Conservation (phyloP, 2,888 invertebrate genomes). For the Baccha elongata region DNA sequence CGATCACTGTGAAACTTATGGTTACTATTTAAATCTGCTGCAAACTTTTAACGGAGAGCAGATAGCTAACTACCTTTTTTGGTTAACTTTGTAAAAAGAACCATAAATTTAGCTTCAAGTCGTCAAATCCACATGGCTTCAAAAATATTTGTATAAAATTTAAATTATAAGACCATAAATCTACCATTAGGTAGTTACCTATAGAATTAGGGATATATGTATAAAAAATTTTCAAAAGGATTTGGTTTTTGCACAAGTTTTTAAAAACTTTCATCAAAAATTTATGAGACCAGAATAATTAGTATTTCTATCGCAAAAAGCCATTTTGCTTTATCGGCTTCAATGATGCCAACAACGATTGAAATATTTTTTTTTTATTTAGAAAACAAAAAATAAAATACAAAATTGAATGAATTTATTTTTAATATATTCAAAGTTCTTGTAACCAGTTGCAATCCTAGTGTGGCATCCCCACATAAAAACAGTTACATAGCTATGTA, state of each 20-base stretch:
- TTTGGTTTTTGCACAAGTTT: constrained; percentile 1
- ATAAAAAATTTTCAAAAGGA: not conserved
- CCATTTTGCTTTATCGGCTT: constrained; percentile 25
- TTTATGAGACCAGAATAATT: constrained; percentile 22
- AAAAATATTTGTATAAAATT: too few species aligned
- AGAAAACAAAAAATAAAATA: not conserved
- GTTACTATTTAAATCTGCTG: too few species aligned
- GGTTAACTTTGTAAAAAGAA: too few species aligned
- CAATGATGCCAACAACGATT: constrained; percentile 14
- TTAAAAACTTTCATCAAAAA: constrained; percentile 20
- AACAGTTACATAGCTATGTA: constrained; percentile 5
- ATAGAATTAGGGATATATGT: too few species aligned
- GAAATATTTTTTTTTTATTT: constrained; percentile 11
- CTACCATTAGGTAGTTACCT: too few species aligned
- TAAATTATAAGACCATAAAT: too few species aligned
- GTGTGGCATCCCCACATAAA: too few species aligned
- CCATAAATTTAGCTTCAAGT: too few species aligned
- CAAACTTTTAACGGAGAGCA: too few species aligned
- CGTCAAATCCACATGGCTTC: too few species aligned
- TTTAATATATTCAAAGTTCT: constrained; percentile 37
- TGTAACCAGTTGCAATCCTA: constrained; percentile 26
- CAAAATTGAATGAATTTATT: constrained; percentile 20
- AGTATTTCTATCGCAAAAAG: constrained; percentile 12
- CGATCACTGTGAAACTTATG: too few species aligned
- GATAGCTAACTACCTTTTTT: too few species aligned